Evolutionary conservation across 2,113 vertebrate genomes (phyloP), one percentile per base, ranked within the genome.

Genomic region (Elephantulus edwardii): DNA sequence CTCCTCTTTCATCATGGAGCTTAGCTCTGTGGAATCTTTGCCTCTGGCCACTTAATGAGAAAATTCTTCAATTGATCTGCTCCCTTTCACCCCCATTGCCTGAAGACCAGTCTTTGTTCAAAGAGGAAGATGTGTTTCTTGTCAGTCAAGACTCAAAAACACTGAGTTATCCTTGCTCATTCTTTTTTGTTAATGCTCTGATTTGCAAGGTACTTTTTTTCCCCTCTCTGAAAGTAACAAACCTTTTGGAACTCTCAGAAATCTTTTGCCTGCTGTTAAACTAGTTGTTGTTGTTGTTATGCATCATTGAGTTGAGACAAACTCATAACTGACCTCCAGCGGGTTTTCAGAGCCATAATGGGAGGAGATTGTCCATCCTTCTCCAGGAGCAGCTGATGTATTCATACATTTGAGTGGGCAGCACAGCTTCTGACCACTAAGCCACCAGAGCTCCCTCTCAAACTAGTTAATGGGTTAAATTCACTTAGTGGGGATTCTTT

Each of bases 1-100:
- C 64, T 82, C 42, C 38, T 58, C 93, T 96, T 93, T 96, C 93
- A 96, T 96, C 95, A 81, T 0, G 26, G 72, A 85, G 93, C 86
- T 95, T 93, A 96, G 89, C 86, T 80, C 71, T 0, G 1, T 81
- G 95, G 96, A 95, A 96, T 96, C 95, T 95, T 96, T 89, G 94
- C 96, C 95, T 96, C 96, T 90, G 93, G 96, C 94, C 94, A 93
- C 90, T 80, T 50, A 66, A 76, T 50, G 90, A 89, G 85, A 92
- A 91, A 89, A 91, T 60, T 44, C 60, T 77, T 77, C 77, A 42
- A 85, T 35, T 19, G 56, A 81, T 90, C 79, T 24, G 60, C 56
- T 42, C 71, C 20, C 83, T 64, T 84, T 71, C 64, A 52, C 72
- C 62, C 40, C 62, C 76, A 58, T 48, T 1, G 68, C 77, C 92